Conservation (phyloP, 2,113 vertebrate species). For the Sus scrofa region DNA sequence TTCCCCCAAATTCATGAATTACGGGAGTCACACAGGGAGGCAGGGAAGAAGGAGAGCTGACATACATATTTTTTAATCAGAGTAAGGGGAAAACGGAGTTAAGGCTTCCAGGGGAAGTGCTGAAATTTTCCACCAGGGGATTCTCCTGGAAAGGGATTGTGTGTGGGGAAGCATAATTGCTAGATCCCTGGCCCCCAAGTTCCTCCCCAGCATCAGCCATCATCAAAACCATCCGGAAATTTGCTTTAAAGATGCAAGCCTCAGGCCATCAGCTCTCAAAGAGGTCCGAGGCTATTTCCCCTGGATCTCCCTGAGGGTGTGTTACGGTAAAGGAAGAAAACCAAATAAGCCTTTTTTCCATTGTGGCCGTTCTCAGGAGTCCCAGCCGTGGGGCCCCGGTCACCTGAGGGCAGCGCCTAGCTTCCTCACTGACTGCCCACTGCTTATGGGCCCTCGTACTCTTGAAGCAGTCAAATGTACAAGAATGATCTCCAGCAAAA, state of each 20-base stretch:
- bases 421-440: not conserved
- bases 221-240: slow-evolving; percentile 2
- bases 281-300: not conserved
- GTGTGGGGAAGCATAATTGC: not conserved
- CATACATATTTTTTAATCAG: not conserved
- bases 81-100: not conserved
- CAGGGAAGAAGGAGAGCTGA: not conserved
- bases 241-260: not conserved
- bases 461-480: not conserved
- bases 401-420: not conserved
- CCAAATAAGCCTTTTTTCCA: not conserved
- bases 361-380: not conserved
- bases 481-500: not conserved
- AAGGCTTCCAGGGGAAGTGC: not conserved
- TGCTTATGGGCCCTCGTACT: rapidly evolving
- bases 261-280: not conserved
- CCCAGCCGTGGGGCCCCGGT: not conserved
- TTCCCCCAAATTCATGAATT: not conserved
- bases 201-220: not conserved
- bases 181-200: not conserved
- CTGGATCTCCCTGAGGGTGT: not conserved
- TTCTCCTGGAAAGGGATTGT: not conserved
- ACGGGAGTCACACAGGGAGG: rapidly evolving
- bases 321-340: not conserved
- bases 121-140: not conserved